Conservation (phyloP, 2,888 invertebrate species). For the Acrocera orbiculus region DNA sequence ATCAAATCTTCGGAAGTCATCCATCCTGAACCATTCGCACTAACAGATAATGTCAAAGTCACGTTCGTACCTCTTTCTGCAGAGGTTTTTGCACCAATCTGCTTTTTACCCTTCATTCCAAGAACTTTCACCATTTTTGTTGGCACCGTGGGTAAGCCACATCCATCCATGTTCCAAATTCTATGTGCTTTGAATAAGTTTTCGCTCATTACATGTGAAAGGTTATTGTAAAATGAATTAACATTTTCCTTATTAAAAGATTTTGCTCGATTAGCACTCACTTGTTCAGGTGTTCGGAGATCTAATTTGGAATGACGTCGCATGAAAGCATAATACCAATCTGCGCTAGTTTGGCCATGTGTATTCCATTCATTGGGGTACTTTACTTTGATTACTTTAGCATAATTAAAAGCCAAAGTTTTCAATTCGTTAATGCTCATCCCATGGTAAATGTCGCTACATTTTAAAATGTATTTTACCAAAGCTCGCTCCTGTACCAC, state of each 20-base stretch:
- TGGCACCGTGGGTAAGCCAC: slow-evolving; percentile 4
- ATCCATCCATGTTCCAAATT: slow-evolving; percentile 9
- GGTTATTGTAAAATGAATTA: neutral
- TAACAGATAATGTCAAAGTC: slow-evolving; percentile 4
- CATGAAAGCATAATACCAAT: neutral
- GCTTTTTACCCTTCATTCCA: slow-evolving; percentile 1
- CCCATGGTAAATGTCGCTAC: too few relatives aligned
- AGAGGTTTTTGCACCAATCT: neutral
- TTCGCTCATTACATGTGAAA: neutral
- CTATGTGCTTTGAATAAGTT: neutral
- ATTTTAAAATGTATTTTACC: too few relatives aligned
- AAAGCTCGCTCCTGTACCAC: too few relatives aligned
- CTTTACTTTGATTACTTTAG: too few relatives aligned
- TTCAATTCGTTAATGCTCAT: too few relatives aligned
- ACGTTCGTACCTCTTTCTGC: slow-evolving; percentile 5
- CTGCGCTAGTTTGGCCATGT: too few relatives aligned
- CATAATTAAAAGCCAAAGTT: too few relatives aligned
- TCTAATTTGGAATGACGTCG: neutral
- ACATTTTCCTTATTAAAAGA: neutral
- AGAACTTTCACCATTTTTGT: slow-evolving; percentile 1
- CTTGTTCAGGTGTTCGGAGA: neutral
- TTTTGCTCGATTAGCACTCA: neutral
- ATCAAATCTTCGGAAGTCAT: slow-evolving; percentile 10
- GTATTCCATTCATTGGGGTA: too few relatives aligned
- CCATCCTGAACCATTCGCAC: slow-evolving; percentile 15